Conservation (phyloP, 2,797 vertebrate species). For the Chaunax sp. region DNA sequence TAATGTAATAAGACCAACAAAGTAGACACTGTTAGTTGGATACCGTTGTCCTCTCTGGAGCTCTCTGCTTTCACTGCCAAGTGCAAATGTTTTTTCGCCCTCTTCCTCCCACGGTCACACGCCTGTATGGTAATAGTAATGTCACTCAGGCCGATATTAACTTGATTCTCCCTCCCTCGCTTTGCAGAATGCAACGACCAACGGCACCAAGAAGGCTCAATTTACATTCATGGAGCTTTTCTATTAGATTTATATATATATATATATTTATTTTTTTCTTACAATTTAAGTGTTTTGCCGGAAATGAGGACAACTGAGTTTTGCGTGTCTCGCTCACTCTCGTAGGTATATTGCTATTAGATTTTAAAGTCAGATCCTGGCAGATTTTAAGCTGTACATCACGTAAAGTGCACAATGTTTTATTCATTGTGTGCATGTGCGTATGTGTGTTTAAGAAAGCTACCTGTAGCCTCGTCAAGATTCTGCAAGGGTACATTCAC, state of each 20-base stretch:
- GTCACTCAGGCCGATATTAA: constrained; percentile 75
- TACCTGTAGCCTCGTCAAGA: constrained; percentile 78
- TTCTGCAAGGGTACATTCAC: constrained; percentile 49
- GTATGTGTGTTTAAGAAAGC: constrained; percentile 35
- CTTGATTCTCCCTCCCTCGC: constrained; percentile 65
- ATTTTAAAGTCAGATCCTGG: constrained; percentile 76
- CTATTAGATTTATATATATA: constrained; percentile 84
- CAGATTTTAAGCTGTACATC: constrained; percentile 79
- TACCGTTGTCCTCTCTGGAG: constrained; percentile 39
- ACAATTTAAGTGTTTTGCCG: constrained; percentile 72
- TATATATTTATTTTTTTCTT: constrained; percentile 15
- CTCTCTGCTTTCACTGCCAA: constrained; percentile 40
- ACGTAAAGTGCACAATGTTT: constrained; percentile 84
- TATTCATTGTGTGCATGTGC: constrained; percentile 76
- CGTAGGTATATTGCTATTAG: constrained; percentile 74
- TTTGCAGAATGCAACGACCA: constrained; percentile 63
- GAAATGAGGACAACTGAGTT: constrained; percentile 62
- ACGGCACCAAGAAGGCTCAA: constrained; percentile 65
- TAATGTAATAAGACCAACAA: constrained; percentile 78
- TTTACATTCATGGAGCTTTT: constrained; percentile 86
- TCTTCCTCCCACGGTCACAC: constrained; percentile 38
- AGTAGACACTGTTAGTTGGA: constrained; percentile 53
- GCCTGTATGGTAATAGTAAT: constrained; percentile 64
- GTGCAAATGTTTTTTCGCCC: constrained; percentile 62
- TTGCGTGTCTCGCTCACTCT: constrained; percentile 54